Conservation (phyloP, 1,140 invertebrate species). For the Drosophila yakuba region DNA sequence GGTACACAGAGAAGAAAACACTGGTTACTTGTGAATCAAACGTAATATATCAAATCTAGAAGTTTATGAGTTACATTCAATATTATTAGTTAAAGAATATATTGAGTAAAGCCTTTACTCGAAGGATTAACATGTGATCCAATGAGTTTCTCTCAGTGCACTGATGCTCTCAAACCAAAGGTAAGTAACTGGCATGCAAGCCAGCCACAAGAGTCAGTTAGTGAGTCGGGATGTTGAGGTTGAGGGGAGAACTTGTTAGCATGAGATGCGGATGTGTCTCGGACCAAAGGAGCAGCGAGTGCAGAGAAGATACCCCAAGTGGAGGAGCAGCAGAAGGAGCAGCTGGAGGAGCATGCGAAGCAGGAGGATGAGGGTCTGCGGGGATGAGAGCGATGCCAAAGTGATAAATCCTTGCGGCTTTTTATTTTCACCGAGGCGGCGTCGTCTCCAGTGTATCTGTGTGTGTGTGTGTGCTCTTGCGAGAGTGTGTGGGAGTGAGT, state of each 20-base stretch:
- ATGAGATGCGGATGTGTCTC: slow-evolving; percentile 71
- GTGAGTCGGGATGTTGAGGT: slow-evolving; percentile 16
- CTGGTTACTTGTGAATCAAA: no score
- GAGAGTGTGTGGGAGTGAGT: slow-evolving; percentile 31
- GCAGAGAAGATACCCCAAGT: slow-evolving; percentile 4
- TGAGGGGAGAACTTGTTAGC: slow-evolving; percentile 68
- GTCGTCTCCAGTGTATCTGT: background rate
- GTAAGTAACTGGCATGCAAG: slow-evolving; percentile 74
- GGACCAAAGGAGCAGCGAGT: slow-evolving; percentile 25
- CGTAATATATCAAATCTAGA: no score
- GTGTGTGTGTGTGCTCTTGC: slow-evolving; percentile 13
- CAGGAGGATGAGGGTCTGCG: slow-evolving; percentile 1
- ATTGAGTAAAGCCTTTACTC: no score
- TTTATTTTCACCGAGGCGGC: slow-evolving; percentile 68
- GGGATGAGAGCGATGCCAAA: slow-evolving; percentile 71
- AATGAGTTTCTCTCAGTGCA: slow-evolving; percentile 1
- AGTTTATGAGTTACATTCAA: no score
- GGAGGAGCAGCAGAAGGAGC: background rate
- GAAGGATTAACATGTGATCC: background rate
- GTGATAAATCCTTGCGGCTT: slow-evolving; percentile 83
- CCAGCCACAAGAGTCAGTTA: slow-evolving; percentile 47
- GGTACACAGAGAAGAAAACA: background rate
- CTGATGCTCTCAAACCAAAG: slow-evolving; percentile 18
- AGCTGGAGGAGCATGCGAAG: background rate
- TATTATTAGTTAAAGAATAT: no score